Evolutionary conservation across 2,888 invertebrate genomes (phyloP).

Genomic region (Arctia plantaginis): DNA sequence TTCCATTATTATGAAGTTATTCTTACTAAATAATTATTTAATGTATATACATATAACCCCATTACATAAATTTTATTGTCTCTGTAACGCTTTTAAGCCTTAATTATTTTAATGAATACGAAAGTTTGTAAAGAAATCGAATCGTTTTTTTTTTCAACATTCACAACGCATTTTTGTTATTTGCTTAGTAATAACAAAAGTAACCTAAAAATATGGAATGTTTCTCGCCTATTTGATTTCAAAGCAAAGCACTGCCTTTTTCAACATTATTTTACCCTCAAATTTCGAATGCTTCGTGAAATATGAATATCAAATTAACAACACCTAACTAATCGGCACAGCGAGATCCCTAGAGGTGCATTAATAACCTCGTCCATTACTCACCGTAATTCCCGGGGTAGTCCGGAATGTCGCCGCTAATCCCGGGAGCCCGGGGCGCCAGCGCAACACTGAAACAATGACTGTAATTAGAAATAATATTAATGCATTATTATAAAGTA

Average conservation of each 20-base stretch:
- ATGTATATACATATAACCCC: no score
- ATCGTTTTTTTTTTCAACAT: no score
- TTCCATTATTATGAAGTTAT: no score
- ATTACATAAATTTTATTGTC: no score
- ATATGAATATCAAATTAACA: constrained; percentile 35
- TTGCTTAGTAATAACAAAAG: no score
- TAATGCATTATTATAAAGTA: constrained; percentile 35
- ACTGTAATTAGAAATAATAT: constrained; percentile 51
- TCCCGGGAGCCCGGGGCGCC: constrained; percentile 54
- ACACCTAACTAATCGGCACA: constrained; percentile 49
- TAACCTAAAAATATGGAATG: background rate
- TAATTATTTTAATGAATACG: no score
- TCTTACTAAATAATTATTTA: no score
- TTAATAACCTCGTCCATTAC: constrained; percentile 57
- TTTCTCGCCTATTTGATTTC: no score
- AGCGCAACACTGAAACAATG: constrained; percentile 58
- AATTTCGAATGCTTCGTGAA: background rate
- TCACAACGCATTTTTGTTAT: no score
- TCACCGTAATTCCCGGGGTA: constrained; percentile 64
- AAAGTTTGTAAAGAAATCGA: no score
- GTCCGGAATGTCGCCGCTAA: constrained; percentile 56
- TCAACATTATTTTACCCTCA: background rate
- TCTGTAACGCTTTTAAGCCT: no score
- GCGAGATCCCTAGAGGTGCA: constrained; percentile 47
- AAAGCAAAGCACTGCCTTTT: background rate